phyloP scores from a whole-genome alignment of 2,113 vertebrate species.

The Platichthys flesus region DNA sequence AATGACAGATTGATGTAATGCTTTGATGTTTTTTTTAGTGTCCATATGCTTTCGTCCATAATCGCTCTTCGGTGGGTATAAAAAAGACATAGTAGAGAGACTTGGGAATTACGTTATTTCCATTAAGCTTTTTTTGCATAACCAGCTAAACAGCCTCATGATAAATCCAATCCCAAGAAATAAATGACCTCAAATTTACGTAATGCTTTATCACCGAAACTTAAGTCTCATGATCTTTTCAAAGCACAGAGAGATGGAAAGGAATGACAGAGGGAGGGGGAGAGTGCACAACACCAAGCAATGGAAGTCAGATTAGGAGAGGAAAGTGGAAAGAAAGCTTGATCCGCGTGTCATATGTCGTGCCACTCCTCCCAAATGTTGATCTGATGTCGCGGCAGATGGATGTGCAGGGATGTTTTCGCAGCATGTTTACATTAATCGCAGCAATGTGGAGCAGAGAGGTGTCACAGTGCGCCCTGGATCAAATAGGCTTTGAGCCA shows the following conservation, averaged over 20 bases:
- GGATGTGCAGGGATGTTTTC: conserved; percentile 23
- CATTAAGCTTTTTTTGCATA: conserved; percentile 1
- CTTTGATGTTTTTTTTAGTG: not conserved
- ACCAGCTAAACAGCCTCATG: not conserved
- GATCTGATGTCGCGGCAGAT: conserved; percentile 14
- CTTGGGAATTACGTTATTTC: not conserved
- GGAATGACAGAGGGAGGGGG: not conserved
- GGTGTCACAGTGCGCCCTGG: not conserved
- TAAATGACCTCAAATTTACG: not conserved
- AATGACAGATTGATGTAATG: not conserved
- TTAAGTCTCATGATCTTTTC: not conserved
- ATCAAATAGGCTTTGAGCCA: conserved; percentile 35
- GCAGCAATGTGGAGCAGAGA: conserved; percentile 34
- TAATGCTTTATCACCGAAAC: not conserved
- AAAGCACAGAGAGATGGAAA: not conserved
- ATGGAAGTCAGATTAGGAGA: not conserved
- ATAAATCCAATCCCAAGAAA: not conserved
- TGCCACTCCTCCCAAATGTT: conserved; percentile 10
- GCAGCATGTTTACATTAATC: conserved; percentile 45
- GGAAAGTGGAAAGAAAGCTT: not conserved
- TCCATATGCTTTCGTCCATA: not conserved
- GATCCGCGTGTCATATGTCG: not conserved
- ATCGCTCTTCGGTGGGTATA: not conserved
- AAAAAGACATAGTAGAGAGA: not conserved
- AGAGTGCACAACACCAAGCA: not conserved